These are phyloP conservation scores for Atherinosoma microstoma DNA, from an alignment of 2,797 vertebrate species.

Conservation along the genomic window DNA sequence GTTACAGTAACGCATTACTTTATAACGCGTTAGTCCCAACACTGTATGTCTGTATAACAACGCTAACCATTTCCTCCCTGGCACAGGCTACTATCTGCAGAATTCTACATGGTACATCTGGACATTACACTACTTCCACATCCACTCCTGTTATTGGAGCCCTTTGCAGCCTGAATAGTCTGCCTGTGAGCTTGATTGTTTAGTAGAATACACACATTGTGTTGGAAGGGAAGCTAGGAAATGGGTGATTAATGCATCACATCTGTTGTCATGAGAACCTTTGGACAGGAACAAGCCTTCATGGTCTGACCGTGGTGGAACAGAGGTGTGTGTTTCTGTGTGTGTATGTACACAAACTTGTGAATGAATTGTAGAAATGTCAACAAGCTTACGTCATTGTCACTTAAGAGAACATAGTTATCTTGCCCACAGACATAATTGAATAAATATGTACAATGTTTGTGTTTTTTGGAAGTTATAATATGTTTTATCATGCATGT, in stretches of 20 bases:
- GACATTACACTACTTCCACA: slow-evolving; percentile 50
- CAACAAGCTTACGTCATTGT: slow-evolving; percentile 5
- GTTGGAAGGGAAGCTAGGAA: slow-evolving; percentile 67
- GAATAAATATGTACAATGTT: neutral
- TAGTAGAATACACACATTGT: slow-evolving; percentile 66
- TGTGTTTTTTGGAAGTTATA: neutral
- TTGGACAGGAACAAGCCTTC: slow-evolving; percentile 42
- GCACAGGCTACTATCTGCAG: slow-evolving; percentile 26
- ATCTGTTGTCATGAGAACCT: slow-evolving; percentile 71
- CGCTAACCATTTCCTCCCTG: slow-evolving; percentile 57
- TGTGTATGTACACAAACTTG: slow-evolving; percentile 4
- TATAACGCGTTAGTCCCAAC: no score
- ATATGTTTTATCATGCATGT: neutral
- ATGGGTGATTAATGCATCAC: slow-evolving; percentile 63
- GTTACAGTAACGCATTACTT: no score
- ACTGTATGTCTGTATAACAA: slow-evolving; percentile 49
- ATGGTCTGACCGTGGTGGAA: slow-evolving; percentile 33
- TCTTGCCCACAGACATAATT: neutral
- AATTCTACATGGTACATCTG: slow-evolving; percentile 41
- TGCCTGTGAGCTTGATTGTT: slow-evolving; percentile 60
- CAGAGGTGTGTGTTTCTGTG: slow-evolving; percentile 15
- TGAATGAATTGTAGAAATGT: slow-evolving; percentile 23
- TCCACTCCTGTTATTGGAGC: slow-evolving; percentile 28
- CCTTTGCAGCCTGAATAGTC: slow-evolving; percentile 38
- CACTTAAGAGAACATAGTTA: neutral